These are phyloP conservation scores for Stenotaenia linearis DNA, from an alignment of 2,888 invertebrate species.

Conservation along the genomic window DNA sequence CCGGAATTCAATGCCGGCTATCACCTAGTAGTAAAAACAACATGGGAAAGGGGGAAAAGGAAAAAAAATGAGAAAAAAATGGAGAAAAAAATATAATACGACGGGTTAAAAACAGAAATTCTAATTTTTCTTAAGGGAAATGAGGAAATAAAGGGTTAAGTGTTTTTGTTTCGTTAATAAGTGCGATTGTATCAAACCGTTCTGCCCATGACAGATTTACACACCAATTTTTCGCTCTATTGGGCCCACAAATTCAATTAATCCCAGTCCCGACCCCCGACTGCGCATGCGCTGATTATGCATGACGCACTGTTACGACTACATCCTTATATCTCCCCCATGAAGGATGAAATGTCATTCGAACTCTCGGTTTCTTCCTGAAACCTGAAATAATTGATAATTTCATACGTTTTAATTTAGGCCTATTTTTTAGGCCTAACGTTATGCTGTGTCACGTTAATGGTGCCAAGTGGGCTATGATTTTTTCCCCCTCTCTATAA, in stretches of 20 bases:
- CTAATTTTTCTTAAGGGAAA: too few species aligned
- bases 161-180: too few species aligned
- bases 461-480: neutral
- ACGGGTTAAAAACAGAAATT: too few species aligned
- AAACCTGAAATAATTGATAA: too few species aligned
- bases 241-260: constrained; percentile 18
- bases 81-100: too few species aligned
- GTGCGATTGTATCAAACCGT: neutral
- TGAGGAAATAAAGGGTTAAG: too few species aligned
- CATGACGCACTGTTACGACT: neutral
- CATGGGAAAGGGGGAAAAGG: neutral
- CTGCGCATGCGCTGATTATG: neutral
- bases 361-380: too few species aligned
- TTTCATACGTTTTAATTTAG: too few species aligned
- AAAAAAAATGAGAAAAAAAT: neutral
- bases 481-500: neutral
- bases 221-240: constrained; percentile 14
- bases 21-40: neutral
- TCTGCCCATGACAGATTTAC: neutral
- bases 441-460: neutral
- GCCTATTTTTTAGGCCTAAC: too few species aligned
- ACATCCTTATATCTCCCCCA: neutral
- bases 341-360: too few species aligned
- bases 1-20: neutral
- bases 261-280: neutral